phyloP scores from a whole-genome alignment of 2,888 invertebrate species.

The Sphaeridia pumilis region DNA sequence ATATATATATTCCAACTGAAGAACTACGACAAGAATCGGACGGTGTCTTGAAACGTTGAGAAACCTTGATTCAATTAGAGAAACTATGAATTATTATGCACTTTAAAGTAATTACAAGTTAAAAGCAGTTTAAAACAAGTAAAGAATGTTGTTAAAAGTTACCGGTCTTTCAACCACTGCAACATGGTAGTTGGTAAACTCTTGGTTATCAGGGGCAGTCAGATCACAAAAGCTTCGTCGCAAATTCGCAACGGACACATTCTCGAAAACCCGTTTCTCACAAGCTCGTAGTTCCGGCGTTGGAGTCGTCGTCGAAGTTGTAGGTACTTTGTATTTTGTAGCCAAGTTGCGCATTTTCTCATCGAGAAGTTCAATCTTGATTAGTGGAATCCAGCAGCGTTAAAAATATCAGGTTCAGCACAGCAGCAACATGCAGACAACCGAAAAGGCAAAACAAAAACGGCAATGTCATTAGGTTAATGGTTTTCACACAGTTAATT shows the following conservation, averaged over 20 bases:
- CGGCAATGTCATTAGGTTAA: too few species aligned
- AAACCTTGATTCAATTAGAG: too few species aligned
- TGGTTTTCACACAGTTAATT: too few species aligned
- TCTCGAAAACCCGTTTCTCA: constrained; percentile 29
- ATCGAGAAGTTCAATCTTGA: constrained; percentile 17
- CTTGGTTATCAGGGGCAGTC: constrained; percentile 7
- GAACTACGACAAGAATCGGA: too few species aligned
- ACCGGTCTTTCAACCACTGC: constrained; percentile 18
- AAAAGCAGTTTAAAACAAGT: background rate
- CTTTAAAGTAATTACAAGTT: background rate
- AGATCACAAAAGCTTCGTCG: constrained; percentile 17
- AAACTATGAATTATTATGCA: too few species aligned
- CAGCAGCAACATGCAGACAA: too few species aligned
- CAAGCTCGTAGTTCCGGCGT: constrained; percentile 16
- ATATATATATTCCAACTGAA: too few species aligned
- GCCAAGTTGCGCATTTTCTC: constrained; percentile 14
- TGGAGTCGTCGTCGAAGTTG: background rate
- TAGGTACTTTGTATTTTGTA: constrained; percentile 9
- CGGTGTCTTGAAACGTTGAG: too few species aligned
- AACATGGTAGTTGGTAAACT: constrained; percentile 10
- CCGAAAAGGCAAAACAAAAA: too few species aligned
- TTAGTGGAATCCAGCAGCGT: background rate
- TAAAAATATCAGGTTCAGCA: too few species aligned
- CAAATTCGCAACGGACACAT: constrained; percentile 30
- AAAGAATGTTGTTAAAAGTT: too few species aligned